Evolutionary conservation across 2,113 vertebrate genomes (phyloP).

Genomic region (Notothenia coriiceps): DNA sequence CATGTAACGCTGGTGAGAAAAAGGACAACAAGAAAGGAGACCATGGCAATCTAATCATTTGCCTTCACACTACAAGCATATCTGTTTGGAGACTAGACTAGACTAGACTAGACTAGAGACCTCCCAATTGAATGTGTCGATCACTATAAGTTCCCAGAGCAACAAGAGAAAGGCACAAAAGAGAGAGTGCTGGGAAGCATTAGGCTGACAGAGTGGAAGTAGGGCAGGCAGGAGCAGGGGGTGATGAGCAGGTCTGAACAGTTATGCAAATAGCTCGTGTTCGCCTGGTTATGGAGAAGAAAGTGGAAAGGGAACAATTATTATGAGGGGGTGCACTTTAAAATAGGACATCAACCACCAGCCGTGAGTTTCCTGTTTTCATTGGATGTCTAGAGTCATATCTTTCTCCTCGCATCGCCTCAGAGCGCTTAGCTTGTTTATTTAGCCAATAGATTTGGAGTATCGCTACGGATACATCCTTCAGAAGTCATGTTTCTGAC

Average conservation of each 20-base stretch:
- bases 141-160: slow-evolving; percentile 68
- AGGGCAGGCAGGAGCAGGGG: slow-evolving; percentile 78
- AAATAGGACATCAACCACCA: slow-evolving; percentile 54
- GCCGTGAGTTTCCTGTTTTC: slow-evolving; percentile 66
- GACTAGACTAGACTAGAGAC: slow-evolving; percentile 41
- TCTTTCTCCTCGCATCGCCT: slow-evolving; percentile 15
- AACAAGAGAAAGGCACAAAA: slow-evolving; percentile 58
- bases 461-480: slow-evolving; percentile 12
- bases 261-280: slow-evolving; percentile 76
- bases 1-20: slow-evolving; percentile 43
- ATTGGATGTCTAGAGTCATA: slow-evolving; percentile 43
- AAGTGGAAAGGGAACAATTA: slow-evolving; percentile 60
- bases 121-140: slow-evolving; percentile 55
- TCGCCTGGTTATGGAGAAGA: slow-evolving; percentile 40
- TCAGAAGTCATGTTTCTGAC: background rate
- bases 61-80: slow-evolving; percentile 24
- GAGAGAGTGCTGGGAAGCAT: slow-evolving; percentile 76
- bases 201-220: slow-evolving; percentile 75
- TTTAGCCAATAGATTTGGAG: slow-evolving; percentile 23
- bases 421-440: slow-evolving; percentile 3
- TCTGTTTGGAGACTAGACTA: slow-evolving; percentile 47
- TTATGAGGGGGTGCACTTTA: slow-evolving; percentile 24
- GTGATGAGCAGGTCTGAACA: slow-evolving; percentile 55
- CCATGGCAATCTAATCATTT: slow-evolving; percentile 45
- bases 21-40: slow-evolving; percentile 52